Percentiles rank a stretch among this genome's conserved stretches.
phyloP scores from a whole-genome alignment of 2,113 vertebrate species.

The Lathamus discolor region DNA sequence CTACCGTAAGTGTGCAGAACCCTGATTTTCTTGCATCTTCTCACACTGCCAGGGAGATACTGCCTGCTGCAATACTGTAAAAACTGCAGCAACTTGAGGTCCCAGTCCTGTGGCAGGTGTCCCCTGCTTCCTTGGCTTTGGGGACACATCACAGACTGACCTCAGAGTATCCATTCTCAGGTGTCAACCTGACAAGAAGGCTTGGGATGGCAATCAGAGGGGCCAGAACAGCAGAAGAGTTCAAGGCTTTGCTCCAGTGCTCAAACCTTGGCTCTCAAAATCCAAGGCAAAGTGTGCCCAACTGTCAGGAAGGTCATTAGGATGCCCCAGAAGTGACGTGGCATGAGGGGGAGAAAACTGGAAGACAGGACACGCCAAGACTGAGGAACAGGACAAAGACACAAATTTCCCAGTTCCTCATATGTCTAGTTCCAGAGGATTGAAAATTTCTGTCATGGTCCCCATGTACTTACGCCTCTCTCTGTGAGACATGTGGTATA shows the following conservation, averaged over 20 bases:
- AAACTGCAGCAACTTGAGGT: background rate
- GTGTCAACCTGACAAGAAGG: background rate
- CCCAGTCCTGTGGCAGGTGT: background rate
- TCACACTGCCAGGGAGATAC: background rate
- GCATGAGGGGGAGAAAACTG: background rate
- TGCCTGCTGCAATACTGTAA: background rate
- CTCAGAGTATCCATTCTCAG: background rate
- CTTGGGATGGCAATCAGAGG: background rate
- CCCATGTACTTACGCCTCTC: fast-evolving
- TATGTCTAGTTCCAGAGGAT: background rate
- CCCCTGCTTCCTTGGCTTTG: background rate
- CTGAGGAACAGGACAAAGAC: background rate
- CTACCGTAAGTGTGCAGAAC: background rate
- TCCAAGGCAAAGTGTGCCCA: background rate
- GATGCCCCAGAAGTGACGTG: background rate
- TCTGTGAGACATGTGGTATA: background rate
- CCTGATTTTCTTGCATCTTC: background rate
- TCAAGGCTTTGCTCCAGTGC: background rate
- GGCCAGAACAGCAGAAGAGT: background rate
- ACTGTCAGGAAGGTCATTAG: background rate
- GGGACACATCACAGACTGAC: background rate
- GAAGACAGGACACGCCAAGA: background rate
- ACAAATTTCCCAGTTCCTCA: background rate
- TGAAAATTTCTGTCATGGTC: background rate
- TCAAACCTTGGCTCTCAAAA: background rate